Base-by-base conservation (phyloP, 2,797 vertebrate species). In the Siniperca undulata region DNA sequence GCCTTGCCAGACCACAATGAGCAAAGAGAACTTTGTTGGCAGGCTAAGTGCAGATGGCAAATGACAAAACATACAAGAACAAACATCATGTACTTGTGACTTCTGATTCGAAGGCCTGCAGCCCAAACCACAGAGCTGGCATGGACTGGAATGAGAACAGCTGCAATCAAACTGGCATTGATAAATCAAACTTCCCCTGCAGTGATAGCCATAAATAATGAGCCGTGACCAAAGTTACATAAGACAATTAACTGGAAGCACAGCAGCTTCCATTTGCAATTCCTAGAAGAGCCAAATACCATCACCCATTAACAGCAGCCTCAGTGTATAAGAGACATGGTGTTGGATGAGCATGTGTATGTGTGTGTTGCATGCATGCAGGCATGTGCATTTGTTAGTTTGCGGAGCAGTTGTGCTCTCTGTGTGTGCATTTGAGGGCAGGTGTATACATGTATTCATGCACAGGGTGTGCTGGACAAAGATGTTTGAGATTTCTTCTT, bases 121-220 rank as follows among this genome's bases (percentile, higher is more conserved):
- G 58, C 59, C 19, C n/a, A 73, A 81, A 79, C 53, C 68, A 27
- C 77, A 59, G 70, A 48, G 50, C 77, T 77, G 58, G 58, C 55
- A 24, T 19, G 48, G 17, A 46, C 60, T 50, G 44, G 70, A 80
- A 77, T 30, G 84, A 78, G 68, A 77, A 70, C 79, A 90, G 84
- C 83, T 87, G 77, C 17, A 1, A 74, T 82, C 79, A 84, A 82
- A 81, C 58, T 70, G 72, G 60, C 82, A 77, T 78, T 80, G 79
- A 90, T 83, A 89, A 92, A 91, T 87, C 80, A 85, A 91, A 82
- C 62, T 70, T 78, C 16, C 83, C 85, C 80, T 70, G 73, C 64
- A 77, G 84, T 52, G 75, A 80, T 64, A 16, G 69, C 74, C 77
- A 64, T 86, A 85, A 83, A 90, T 87, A 91, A 91, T 82, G 79